Conservation (phyloP, 2,797 vertebrate species). For the Remorina albescens region DNA sequence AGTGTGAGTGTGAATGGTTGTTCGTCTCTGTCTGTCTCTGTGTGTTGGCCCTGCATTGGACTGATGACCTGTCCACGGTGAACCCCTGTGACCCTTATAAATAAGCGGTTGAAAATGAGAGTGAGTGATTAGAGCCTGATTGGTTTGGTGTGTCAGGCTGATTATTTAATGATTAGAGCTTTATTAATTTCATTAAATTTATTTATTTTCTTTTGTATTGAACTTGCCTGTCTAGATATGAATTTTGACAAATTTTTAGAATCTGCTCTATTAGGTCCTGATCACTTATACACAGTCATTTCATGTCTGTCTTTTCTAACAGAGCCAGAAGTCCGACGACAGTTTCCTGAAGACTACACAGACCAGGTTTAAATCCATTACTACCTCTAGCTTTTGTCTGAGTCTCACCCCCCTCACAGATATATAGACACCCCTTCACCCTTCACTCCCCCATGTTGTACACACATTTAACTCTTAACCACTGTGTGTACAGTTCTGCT, state of each 20-base stretch:
- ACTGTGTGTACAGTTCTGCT: neutral
- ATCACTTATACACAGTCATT: constrained; percentile 81
- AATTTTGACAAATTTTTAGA: no score
- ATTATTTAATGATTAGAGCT: neutral
- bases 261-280: constrained; percentile 60
- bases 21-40: no score
- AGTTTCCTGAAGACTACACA: constrained; percentile 95
- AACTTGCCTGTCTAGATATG: neutral
- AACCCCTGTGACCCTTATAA: no score
- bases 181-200: neutral
- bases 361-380: constrained; percentile 91
- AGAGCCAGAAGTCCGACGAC: constrained; percentile 94
- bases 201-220: neutral
- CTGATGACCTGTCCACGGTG: no score
- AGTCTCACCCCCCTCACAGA: no score
- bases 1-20: no score
- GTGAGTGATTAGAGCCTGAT: neutral
- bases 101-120: no score
- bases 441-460: neutral
- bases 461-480: neutral
- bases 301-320: constrained; percentile 89
- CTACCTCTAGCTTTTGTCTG: neutral
- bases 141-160: neutral
- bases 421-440: neutral
- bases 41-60: no score